Evolutionary conservation across 2,888 invertebrate species (phyloP).

Genomic region (Portevinia maculata): DNA sequence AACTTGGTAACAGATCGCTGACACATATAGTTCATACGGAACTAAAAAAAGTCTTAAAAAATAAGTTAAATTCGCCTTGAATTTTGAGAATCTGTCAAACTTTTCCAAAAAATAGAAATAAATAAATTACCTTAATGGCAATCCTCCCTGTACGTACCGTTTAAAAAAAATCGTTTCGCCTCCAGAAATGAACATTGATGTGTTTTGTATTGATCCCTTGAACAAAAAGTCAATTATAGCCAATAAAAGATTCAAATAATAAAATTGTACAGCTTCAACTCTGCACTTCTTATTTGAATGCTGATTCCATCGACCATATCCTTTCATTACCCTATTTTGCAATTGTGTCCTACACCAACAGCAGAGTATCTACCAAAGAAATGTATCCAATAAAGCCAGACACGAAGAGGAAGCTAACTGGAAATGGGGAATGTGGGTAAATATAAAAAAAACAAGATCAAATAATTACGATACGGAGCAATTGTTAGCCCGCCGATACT

Average conservation of each 20-base stretch:
- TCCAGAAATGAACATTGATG: slow-evolving; percentile 8
- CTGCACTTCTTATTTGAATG: slow-evolving; percentile 42
- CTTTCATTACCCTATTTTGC: slow-evolving; percentile 36
- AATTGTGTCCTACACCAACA: slow-evolving; percentile 30
- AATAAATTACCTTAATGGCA: slow-evolving; percentile 21
- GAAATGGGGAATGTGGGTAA: background rate
- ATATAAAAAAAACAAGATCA: slow-evolving; percentile 49
- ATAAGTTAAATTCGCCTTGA: too few species aligned
- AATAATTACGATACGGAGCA: slow-evolving; percentile 67
- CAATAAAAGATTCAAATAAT: slow-evolving; percentile 57
- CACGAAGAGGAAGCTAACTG: background rate
- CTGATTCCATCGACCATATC: slow-evolving; percentile 35
- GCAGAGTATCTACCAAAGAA: background rate
- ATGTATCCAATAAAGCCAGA: slow-evolving; percentile 18
- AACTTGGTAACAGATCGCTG: too few species aligned
- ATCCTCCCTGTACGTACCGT: background rate
- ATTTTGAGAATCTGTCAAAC: too few species aligned
- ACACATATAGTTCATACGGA: too few species aligned
- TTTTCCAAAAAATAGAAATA: too few species aligned
- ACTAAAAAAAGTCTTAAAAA: too few species aligned
- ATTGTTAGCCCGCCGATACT: slow-evolving; percentile 32
- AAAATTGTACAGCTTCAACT: slow-evolving; percentile 50
- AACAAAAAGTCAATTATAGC: slow-evolving; percentile 33
- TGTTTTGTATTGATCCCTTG: background rate
- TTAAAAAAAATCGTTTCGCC: background rate